A percentile compares a stretch with the other conserved stretches of the same genome.
phyloP scores from a whole-genome alignment of 1,140 invertebrate species.

The Aphidius gifuensis region DNA sequence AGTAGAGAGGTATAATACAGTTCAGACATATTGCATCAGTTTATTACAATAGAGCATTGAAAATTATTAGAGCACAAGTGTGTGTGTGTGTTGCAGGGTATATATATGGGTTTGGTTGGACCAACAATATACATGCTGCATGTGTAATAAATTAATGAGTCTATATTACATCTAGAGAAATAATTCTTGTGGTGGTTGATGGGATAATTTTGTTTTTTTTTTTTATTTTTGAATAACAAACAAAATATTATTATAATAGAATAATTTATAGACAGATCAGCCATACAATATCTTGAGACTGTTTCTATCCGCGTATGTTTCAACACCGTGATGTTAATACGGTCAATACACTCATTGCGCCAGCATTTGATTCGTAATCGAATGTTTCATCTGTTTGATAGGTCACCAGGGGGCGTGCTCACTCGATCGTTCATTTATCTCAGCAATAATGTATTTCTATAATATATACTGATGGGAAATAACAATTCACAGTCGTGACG shows the following conservation, averaged over 20 bases:
- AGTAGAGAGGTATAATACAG: too few relatives aligned
- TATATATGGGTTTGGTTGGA: background rate
- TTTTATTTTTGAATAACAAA: background rate
- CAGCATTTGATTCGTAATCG: conserved; percentile 22
- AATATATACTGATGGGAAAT: conserved; percentile 1
- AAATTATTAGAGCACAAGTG: conserved; percentile 41
- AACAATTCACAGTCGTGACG: background rate
- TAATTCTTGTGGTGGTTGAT: background rate
- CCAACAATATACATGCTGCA: conserved; percentile 12
- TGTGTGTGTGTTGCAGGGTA: background rate
- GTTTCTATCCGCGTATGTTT: conserved; percentile 18
- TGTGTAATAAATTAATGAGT: background rate
- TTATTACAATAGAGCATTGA: conserved; percentile 34
- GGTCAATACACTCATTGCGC: conserved; percentile 24
- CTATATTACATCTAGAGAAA: too few relatives aligned
- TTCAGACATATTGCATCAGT: conserved; percentile 22
- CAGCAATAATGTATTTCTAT: conserved; percentile 2
- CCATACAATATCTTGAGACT: background rate
- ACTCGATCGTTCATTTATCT: background rate
- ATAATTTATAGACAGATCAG: too few relatives aligned
- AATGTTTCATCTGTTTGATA: conserved; percentile 24
- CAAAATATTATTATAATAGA: too few relatives aligned
- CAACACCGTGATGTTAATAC: conserved; percentile 22
- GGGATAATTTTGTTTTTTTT: background rate
- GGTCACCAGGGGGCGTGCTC: conserved; percentile 20